A percentile compares a stretch with the other conserved stretches of the same genome.
phyloP scores from a whole-genome alignment of 2,797 vertebrate species.

The Clamator glandarius region DNA sequence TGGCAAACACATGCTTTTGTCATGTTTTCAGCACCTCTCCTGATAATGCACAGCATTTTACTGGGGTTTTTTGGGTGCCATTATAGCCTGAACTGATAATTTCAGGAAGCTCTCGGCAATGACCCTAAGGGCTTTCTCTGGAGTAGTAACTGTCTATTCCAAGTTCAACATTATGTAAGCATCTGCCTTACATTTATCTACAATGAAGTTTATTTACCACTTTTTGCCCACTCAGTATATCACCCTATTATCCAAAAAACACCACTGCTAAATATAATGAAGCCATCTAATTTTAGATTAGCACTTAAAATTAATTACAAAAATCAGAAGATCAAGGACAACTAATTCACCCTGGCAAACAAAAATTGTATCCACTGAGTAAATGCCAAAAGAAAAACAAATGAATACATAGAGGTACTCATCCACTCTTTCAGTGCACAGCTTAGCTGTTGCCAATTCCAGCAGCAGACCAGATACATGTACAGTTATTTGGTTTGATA shows the following conservation, averaged over 20 bases:
- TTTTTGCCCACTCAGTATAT: background rate
- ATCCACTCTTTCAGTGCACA: background rate
- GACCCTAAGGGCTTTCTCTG: background rate
- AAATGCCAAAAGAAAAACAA: background rate
- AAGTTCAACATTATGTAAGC: background rate
- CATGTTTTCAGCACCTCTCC: background rate
- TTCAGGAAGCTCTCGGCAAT: background rate
- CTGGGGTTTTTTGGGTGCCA: background rate
- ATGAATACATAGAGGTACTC: background rate
- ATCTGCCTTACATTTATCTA: background rate
- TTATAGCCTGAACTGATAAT: background rate
- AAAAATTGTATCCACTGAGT: background rate
- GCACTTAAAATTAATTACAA: background rate
- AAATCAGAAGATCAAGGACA: background rate
- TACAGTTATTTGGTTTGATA: background rate
- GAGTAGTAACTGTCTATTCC: background rate
- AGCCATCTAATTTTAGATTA: background rate
- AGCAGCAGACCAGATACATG: background rate
- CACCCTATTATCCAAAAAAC: background rate
- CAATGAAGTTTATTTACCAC: no score
- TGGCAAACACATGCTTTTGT: background rate
- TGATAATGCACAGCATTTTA: background rate
- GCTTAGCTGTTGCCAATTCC: background rate
- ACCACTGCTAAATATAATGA: background rate
- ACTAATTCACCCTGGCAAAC: background rate